Conservation (phyloP, 1,140 invertebrate genomes). For the Oscheius sp. region DNA sequence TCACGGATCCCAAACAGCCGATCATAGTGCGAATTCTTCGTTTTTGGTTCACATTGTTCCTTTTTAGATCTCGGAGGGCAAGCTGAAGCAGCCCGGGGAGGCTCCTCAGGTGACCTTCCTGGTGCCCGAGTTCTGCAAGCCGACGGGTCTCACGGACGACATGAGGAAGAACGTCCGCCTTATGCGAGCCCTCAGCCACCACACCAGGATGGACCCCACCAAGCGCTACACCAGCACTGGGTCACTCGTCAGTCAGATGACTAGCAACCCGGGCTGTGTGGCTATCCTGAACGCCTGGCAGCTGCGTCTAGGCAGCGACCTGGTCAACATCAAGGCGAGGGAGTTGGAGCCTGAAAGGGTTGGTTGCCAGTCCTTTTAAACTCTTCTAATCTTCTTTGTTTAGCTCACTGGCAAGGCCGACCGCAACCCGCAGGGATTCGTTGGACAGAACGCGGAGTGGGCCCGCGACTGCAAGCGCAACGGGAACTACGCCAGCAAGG, state of each 20-base stretch:
- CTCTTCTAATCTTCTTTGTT: too few species aligned
- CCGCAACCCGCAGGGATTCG: neutral
- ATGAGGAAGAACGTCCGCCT: conserved; percentile 20
- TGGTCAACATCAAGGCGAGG: conserved; percentile 9
- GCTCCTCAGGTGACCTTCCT: conserved; percentile 32
- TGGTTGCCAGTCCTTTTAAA: neutral
- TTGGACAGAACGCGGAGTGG: conserved; percentile 31
- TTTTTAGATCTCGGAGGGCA: conserved; percentile 37
- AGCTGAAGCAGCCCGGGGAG: conserved; percentile 39
- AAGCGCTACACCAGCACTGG: neutral
- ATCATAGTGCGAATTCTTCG: too few species aligned
- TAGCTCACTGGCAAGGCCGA: too few species aligned
- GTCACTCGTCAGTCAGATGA: neutral
- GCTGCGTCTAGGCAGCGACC: conserved; percentile 13
- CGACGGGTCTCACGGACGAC: conserved; percentile 23
- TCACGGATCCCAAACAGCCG: conserved; percentile 12
- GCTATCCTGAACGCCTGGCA: conserved; percentile 14
- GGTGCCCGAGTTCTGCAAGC: conserved; percentile 26
- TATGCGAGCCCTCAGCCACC: conserved; percentile 13
- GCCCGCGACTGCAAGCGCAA: conserved; percentile 21
- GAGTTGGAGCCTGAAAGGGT: neutral
- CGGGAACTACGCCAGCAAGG: conserved; percentile 11
- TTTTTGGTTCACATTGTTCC: too few species aligned
- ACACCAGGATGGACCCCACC: conserved; percentile 15
- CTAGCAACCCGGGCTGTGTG: neutral